These are phyloP conservation scores for Andrena chrysosceles DNA, from an alignment of 2,888 invertebrate genomes.

Conservation along the genomic window DNA sequence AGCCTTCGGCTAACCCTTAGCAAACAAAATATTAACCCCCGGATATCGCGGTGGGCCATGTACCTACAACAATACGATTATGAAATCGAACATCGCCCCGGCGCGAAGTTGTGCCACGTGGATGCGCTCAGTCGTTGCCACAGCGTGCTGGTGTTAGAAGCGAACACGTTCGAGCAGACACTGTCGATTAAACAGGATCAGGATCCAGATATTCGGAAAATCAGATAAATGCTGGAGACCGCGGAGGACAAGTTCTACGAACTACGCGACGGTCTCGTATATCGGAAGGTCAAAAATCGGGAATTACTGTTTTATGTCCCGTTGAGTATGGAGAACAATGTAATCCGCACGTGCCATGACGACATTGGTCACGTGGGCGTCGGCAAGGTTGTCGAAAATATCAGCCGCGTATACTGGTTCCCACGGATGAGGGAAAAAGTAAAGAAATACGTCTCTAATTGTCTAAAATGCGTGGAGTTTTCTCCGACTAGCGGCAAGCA, in stretches of 20 bases:
- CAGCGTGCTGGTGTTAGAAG: not conserved
- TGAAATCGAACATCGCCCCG: slow-evolving; percentile 5
- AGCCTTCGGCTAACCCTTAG: slow-evolving; percentile 14
- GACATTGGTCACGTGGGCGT: slow-evolving; percentile 4
- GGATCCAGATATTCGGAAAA: not conserved
- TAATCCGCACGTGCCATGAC: not conserved
- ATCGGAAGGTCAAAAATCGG: not conserved
- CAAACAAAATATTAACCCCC: slow-evolving; percentile 20
- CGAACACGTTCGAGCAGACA: slow-evolving; percentile 19
- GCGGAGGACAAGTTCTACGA: slow-evolving; percentile 13
- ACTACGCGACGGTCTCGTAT: slow-evolving; percentile 3
- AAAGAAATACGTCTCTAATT: not conserved
- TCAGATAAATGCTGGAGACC: not conserved
- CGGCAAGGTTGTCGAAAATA: not conserved
- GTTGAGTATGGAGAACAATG: not conserved
- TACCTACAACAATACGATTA: slow-evolving; percentile 3
- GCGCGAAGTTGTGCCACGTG: slow-evolving; percentile 6
- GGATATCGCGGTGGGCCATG: slow-evolving; percentile 20
- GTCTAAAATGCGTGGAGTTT: slow-evolving; percentile 9
- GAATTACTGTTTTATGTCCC: not conserved
- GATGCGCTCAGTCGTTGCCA: slow-evolving; percentile 20
- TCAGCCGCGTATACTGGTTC: slow-evolving; percentile 11
- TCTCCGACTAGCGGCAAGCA: not conserved
- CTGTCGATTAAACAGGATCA: slow-evolving; percentile 6
- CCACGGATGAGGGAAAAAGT: slow-evolving; percentile 9